A percentile compares a stretch with the other conserved stretches of the same genome.
Conservation (phyloP, 2,888 invertebrate genomes). For the Clanis bilineata region DNA sequence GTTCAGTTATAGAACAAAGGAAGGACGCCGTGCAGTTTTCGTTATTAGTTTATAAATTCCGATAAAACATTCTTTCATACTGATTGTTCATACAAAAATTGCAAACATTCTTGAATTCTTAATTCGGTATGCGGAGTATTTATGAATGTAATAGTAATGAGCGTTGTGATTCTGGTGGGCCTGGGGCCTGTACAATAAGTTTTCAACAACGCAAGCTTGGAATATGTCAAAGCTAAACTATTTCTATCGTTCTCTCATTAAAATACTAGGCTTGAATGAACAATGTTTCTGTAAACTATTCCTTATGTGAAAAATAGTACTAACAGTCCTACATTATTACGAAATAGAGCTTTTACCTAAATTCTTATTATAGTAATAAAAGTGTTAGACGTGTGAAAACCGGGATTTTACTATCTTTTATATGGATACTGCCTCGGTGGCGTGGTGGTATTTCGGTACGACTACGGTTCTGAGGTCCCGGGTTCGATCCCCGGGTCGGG, state of each 20-base stretch:
- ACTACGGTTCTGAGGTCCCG: no score
- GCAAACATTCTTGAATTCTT: neutral
- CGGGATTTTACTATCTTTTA: no score
- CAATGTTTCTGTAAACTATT: slow-evolving; percentile 19
- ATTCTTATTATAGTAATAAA: no score
- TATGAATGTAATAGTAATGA: slow-evolving; percentile 6
- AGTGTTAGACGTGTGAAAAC: no score
- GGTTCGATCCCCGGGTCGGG: no score
- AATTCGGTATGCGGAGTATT: neutral
- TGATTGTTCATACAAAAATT: neutral
- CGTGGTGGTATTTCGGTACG: no score
- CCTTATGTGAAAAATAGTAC: neutral
- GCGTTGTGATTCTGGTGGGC: neutral
- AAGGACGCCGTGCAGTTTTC: slow-evolving; percentile 14
- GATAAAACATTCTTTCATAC: slow-evolving; percentile 1
- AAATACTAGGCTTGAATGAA: slow-evolving; percentile 39
- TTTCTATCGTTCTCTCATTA: slow-evolving; percentile 34
- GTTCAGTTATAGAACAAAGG: slow-evolving; percentile 25
- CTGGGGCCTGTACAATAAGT: slow-evolving; percentile 15
- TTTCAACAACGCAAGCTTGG: slow-evolving; percentile 23
- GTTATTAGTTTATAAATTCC: slow-evolving; percentile 7
- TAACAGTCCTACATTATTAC: neutral
- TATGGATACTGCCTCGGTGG: no score
- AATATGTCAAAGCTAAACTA: slow-evolving; percentile 7
- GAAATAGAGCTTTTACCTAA: no score